Evolutionary conservation across 2,113 vertebrate genomes (phyloP).

Genomic region (Notarius lentiginosus): DNA sequence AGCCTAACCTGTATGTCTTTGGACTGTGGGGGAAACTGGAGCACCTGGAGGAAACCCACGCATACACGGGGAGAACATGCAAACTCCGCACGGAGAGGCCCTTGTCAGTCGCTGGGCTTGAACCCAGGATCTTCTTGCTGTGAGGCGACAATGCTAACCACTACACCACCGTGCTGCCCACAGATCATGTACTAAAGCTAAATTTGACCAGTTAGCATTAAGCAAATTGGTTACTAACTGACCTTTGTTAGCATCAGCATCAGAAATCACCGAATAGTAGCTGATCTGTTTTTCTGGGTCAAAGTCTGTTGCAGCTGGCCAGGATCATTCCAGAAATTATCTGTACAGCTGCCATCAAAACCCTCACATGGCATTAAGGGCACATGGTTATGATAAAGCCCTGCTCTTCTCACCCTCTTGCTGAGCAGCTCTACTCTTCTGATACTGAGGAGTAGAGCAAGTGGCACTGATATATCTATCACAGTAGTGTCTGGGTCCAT

Average conservation of each 20-base stretch:
- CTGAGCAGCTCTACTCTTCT: background rate
- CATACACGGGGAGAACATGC: too few species aligned
- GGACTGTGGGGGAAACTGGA: too few species aligned
- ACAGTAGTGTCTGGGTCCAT: conserved; percentile 22
- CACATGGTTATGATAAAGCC: background rate
- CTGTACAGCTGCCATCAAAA: conserved; percentile 21
- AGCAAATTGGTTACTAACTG: background rate
- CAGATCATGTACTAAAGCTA: background rate
- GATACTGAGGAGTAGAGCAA: background rate
- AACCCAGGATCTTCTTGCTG: too few species aligned
- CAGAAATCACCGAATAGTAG: background rate
- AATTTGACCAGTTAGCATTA: background rate
- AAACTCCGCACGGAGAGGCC: too few species aligned
- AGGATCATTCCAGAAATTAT: background rate
- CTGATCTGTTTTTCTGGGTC: background rate
- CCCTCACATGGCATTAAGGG: background rate
- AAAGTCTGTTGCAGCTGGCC: conserved; percentile 17
- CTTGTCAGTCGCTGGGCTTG: too few species aligned
- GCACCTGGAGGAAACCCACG: too few species aligned
- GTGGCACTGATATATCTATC: conserved; percentile 14
- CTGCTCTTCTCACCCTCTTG: conserved; percentile 18
- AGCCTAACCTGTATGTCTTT: too few species aligned
- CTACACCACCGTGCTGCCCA: too few species aligned
- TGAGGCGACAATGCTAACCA: too few species aligned
- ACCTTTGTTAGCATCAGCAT: background rate